phyloP scores from a whole-genome alignment of 2,113 vertebrate species.

The Thalassarche chlororhynchos region DNA sequence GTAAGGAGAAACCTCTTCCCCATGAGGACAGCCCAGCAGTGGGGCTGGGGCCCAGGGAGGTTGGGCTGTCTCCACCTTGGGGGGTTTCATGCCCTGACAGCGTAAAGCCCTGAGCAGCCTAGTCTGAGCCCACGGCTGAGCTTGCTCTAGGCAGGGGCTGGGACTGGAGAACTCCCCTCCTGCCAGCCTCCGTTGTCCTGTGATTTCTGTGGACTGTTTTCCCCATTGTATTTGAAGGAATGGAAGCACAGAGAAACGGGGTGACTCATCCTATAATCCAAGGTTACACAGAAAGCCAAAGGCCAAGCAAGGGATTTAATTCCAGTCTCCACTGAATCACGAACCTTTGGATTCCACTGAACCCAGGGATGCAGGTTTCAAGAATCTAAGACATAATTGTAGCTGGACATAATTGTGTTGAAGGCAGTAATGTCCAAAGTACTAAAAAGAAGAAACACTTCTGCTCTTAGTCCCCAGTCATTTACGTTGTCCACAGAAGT shows the following conservation, averaged over 20 bases:
- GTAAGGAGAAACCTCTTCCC: background rate
- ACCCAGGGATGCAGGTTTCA: background rate
- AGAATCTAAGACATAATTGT: background rate
- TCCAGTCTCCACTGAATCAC: background rate
- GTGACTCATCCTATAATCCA: background rate
- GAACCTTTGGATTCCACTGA: background rate
- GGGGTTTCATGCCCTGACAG: rapidly evolving
- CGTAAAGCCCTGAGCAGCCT: background rate
- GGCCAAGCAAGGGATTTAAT: background rate
- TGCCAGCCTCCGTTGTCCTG: background rate
- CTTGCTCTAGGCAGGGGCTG: background rate
- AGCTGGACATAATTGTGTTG: background rate
- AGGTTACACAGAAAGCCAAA: background rate
- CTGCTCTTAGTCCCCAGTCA: background rate
- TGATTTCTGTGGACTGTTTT: background rate
- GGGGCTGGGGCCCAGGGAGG: rapidly evolving
- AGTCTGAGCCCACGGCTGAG: background rate
- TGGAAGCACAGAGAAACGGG: background rate
- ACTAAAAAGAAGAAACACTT: background rate
- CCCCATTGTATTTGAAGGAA: background rate
- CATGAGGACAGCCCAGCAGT: rapidly evolving
- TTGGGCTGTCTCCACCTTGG: background rate
- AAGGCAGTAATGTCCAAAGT: background rate
- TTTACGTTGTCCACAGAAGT: background rate
- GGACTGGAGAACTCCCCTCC: background rate